A percentile compares a stretch with the other conserved stretches of the same genome.
Conservation (phyloP, 2,113 vertebrate genomes). For the Oryzias woworae region DNA sequence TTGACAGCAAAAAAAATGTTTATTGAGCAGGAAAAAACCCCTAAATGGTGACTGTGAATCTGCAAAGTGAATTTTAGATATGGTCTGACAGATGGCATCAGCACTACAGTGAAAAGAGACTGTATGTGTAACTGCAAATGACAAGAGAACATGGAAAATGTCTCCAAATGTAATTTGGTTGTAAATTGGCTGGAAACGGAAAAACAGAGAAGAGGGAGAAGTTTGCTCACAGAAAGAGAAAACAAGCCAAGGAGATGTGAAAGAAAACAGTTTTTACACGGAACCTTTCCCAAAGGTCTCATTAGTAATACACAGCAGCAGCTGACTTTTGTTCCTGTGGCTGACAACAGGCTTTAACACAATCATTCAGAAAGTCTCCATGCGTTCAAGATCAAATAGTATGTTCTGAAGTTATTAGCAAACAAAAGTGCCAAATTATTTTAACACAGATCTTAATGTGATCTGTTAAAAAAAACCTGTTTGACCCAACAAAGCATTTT, state of each 20-base stretch:
- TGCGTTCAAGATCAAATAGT: too few species aligned
- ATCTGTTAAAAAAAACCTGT: too few species aligned
- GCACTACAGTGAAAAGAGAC: not conserved
- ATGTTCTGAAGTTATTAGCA: too few species aligned
- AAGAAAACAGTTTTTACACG: conserved; percentile 3
- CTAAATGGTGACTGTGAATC: not conserved
- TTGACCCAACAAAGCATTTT: too few species aligned
- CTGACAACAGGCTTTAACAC: not conserved
- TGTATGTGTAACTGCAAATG: conserved; percentile 3
- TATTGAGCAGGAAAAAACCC: not conserved
- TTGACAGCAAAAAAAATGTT: not conserved
- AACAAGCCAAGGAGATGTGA: not conserved
- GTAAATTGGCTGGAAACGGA: conserved; percentile 15
- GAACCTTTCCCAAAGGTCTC: conserved; percentile 5
- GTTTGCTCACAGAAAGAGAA: conserved; percentile 3
- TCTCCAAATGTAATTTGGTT: conserved; percentile 7
- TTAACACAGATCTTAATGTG: too few species aligned
- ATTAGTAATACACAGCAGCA: conserved; percentile 3
- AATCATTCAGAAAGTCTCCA: too few species aligned
- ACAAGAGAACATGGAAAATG: conserved; percentile 6
- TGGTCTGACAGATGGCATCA: conserved; percentile 5
- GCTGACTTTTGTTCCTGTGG: not conserved
- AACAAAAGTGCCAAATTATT: too few species aligned
- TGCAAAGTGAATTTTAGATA: conserved; percentile 2
- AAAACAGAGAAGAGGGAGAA: conserved; percentile 1